phyloP scores from a whole-genome alignment of 2,797 vertebrate species.

The Poecilia picta region DNA sequence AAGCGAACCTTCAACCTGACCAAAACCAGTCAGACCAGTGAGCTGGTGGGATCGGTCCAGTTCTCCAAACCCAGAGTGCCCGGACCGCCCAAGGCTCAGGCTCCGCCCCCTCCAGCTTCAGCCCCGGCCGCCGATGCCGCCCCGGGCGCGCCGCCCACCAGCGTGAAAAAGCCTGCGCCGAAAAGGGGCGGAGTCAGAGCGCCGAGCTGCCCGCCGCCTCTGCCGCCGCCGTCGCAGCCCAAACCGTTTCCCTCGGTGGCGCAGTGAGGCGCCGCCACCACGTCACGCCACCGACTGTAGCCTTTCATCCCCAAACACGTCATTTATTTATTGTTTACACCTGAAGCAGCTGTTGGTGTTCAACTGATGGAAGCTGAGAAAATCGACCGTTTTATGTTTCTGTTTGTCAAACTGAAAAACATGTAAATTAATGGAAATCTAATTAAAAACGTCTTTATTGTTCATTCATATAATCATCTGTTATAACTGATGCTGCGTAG shows the following conservation, averaged over 20 bases:
- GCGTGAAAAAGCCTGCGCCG: conserved; percentile 48
- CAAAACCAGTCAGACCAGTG: conserved; percentile 44
- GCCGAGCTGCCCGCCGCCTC: conserved; percentile 81
- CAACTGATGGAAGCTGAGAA: not conserved
- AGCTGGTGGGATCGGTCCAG: conserved; percentile 45
- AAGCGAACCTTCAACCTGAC: conserved; percentile 55
- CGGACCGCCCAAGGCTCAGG: conserved; percentile 19
- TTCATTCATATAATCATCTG: conserved; percentile 62
- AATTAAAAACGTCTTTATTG: conserved; percentile 75
- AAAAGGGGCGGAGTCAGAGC: conserved; percentile 70
- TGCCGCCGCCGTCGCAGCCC: conserved; percentile 70
- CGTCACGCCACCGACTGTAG: too few relatives aligned
- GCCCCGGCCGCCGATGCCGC: not conserved
- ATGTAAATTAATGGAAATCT: conserved; percentile 49
- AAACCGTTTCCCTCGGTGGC: conserved; percentile 64
- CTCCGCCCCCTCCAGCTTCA: not conserved
- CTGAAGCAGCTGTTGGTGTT: not conserved
- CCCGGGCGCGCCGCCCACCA: not conserved
- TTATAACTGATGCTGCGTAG: conserved; percentile 65
- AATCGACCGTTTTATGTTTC: not conserved
- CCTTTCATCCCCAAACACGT: not conserved
- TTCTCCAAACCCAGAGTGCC: conserved; percentile 57
- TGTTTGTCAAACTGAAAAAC: not conserved
- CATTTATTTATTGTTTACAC: conserved; percentile 59
- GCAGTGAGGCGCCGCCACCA: conserved; percentile 41